These are phyloP conservation scores for Crematogaster levior DNA, from an alignment of 2,888 invertebrate genomes.

Conservation along the genomic window DNA sequence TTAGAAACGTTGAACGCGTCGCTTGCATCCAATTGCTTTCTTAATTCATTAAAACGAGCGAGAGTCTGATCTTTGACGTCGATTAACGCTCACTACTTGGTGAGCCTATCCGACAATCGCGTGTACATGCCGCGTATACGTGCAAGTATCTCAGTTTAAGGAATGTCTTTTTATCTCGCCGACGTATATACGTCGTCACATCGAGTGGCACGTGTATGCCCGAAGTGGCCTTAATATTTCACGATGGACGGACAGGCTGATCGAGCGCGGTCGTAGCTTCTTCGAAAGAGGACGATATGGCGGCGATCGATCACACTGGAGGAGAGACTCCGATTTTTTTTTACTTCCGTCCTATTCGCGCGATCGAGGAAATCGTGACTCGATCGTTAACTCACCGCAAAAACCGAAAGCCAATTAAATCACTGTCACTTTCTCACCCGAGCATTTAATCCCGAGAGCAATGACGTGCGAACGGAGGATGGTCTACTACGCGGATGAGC, in stretches of 20 bases:
- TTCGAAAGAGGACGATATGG: not conserved
- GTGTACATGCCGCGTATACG: not conserved
- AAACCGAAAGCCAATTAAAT: constrained; percentile 70
- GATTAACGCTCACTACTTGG: constrained; percentile 5
- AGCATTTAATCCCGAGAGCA: constrained; percentile 71
- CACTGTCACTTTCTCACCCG: constrained; percentile 67
- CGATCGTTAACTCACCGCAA: constrained; percentile 52
- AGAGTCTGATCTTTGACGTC: constrained; percentile 17
- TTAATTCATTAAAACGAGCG: constrained; percentile 10
- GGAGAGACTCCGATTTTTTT: not conserved
- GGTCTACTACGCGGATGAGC: not conserved
- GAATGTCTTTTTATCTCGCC: constrained; percentile 47
- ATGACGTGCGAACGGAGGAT: constrained; percentile 65
- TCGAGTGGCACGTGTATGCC: constrained; percentile 20
- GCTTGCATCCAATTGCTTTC: not conserved
- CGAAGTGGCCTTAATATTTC: constrained; percentile 34
- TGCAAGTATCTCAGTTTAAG: constrained; percentile 35
- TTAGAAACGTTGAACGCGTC: not conserved
- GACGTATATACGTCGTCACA: not conserved
- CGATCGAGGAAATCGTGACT: constrained; percentile 48
- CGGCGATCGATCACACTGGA: constrained; percentile 16
- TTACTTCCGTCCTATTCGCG: not conserved
- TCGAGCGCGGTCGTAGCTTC: not conserved
- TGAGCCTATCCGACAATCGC: not conserved
- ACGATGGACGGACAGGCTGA: constrained; percentile 4